Evolutionary conservation across 92 coral and sea anemone genomes (phyloP).

Genomic region (Porites cylindrica): DNA sequence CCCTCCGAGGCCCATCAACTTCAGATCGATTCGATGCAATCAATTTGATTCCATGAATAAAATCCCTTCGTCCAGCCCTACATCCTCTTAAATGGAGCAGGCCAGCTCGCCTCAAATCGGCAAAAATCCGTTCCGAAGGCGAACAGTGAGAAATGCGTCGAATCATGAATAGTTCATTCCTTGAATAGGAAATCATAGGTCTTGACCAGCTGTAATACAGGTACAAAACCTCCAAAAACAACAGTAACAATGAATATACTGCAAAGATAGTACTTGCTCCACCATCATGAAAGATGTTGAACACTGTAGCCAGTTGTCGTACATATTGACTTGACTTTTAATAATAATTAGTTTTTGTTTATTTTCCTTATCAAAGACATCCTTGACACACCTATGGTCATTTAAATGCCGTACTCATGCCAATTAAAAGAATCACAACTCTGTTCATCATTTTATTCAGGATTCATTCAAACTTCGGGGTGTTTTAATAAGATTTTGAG

Average conservation of each 20-base stretch:
- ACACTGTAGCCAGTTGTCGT: conserved; percentile 28
- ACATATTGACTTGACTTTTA: conserved; percentile 26
- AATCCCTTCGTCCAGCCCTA: no score
- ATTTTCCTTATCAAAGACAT: conserved; percentile 28
- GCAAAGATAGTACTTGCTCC: not conserved
- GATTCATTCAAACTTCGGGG: conserved; percentile 39
- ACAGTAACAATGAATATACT: conserved; percentile 29
- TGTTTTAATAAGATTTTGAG: conserved; percentile 23
- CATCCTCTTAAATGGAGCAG: no score
- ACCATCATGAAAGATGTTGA: not conserved
- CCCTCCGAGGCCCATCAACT: no score
- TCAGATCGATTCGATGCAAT: no score
- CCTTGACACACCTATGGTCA: not conserved
- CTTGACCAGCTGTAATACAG: not conserved
- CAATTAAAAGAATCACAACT: conserved; percentile 39
- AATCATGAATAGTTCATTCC: no score
- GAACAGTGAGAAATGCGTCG: no score
- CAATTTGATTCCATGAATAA: no score
- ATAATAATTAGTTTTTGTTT: conserved; percentile 12
- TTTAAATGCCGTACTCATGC: conserved; percentile 30
- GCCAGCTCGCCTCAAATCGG: no score
- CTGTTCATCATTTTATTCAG: conserved; percentile 36
- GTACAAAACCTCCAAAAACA: conserved; percentile 40
- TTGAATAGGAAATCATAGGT: no score
- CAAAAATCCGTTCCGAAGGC: no score